Conservation (phyloP, 1,140 invertebrate species). For the Zaprionus camerounensis region DNA sequence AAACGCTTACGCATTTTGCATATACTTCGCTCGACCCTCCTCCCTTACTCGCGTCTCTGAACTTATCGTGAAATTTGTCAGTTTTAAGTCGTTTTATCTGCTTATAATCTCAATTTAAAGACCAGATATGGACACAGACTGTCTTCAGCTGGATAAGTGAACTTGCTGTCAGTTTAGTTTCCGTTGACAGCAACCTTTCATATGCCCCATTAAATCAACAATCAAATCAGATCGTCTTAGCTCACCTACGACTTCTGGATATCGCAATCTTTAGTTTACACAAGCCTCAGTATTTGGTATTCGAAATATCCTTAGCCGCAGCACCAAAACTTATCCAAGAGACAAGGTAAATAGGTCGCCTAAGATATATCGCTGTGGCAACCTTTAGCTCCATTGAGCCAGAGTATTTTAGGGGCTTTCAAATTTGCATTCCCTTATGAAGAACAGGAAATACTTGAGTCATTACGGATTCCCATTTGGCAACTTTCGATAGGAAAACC, state of each 20-base stretch:
- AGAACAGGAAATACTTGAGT: background rate
- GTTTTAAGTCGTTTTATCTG: background rate
- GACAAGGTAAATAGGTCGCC: background rate
- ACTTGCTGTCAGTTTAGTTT: too few species aligned
- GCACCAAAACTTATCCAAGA: background rate
- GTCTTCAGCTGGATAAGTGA: background rate
- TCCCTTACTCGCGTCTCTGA: background rate
- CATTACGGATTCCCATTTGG: background rate
- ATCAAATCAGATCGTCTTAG: too few species aligned
- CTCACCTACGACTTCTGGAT: too few species aligned
- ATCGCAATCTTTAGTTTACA: too few species aligned
- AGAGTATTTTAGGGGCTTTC: background rate
- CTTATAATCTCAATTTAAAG: background rate
- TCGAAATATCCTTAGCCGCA: background rate
- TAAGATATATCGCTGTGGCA: background rate
- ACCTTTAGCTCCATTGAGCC: background rate
- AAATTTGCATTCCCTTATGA: background rate
- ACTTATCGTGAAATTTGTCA: background rate
- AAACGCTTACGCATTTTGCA: constrained; percentile 3
- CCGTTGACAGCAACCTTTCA: too few species aligned
- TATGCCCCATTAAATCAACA: too few species aligned
- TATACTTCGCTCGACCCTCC: background rate
- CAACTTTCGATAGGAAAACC: background rate
- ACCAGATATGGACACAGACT: background rate
- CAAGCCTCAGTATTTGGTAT: too few species aligned